phyloP scores from a whole-genome alignment of 2,888 invertebrate genomes.

The Thymelicus lineola region DNA sequence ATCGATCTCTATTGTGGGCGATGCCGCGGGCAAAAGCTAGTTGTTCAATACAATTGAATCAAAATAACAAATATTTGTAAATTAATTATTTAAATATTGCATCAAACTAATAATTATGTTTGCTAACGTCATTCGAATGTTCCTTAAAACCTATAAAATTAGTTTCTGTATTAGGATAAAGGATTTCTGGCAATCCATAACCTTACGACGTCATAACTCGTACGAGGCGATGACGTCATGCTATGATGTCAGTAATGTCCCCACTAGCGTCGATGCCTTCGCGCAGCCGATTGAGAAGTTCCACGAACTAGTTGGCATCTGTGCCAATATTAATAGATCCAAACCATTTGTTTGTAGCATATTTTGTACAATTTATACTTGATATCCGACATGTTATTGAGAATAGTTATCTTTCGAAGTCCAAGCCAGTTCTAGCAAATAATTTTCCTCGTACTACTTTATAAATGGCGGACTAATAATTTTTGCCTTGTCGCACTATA shows the following conservation, averaged over 20 bases:
- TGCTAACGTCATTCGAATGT: too few species aligned
- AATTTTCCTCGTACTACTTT: constrained; percentile 32
- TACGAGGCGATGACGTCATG: constrained; percentile 69
- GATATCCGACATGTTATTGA: constrained; percentile 26
- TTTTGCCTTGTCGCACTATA: constrained; percentile 26
- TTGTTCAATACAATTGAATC: too few species aligned
- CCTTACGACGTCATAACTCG: constrained; percentile 59
- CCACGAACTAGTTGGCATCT: constrained; percentile 59
- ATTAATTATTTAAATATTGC: not conserved
- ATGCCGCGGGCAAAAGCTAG: too few species aligned
- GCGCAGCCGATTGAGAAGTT: constrained; percentile 55
- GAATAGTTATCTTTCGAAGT: constrained; percentile 29
- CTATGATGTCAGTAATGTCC: constrained; percentile 58
- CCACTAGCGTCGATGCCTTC: constrained; percentile 49
- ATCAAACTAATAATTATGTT: not conserved
- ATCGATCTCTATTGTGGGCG: too few species aligned
- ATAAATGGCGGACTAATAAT: constrained; percentile 21
- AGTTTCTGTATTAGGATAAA: not conserved
- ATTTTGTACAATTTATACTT: constrained; percentile 24
- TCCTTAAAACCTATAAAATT: not conserved
- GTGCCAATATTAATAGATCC: constrained; percentile 48
- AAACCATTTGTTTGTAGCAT: constrained; percentile 20
- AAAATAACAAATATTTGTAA: too few species aligned
- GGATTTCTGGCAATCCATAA: not conserved
- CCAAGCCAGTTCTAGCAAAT: constrained; percentile 19